phyloP scores from a whole-genome alignment of 2,113 vertebrate genomes.

The Atlantisia rogersi region DNA sequence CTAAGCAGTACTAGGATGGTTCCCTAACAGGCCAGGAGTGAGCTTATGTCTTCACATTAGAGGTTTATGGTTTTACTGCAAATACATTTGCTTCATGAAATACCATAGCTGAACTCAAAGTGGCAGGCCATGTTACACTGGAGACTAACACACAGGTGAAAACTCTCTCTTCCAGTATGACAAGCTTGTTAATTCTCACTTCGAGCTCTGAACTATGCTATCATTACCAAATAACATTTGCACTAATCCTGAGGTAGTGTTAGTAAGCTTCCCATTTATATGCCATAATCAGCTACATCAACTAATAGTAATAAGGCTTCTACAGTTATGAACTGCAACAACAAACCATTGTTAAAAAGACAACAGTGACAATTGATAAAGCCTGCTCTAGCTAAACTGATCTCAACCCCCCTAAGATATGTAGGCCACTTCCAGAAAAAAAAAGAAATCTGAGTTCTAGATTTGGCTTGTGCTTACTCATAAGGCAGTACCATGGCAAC shows the following conservation, averaged over 20 bases:
- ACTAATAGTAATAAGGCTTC: conserved; percentile 2
- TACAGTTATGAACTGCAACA: background rate
- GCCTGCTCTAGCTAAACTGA: background rate
- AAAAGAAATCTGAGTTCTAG: background rate
- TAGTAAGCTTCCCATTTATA: conserved; percentile 3
- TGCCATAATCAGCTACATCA: background rate
- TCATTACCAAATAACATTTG: background rate
- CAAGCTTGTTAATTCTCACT: background rate
- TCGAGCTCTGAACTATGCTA: background rate
- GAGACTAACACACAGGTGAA: background rate
- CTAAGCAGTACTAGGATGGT: background rate
- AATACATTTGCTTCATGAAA: background rate
- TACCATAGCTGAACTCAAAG: background rate
- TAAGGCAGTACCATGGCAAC: conserved; percentile 14
- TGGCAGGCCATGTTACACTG: background rate
- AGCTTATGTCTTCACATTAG: background rate
- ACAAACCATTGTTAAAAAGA: background rate
- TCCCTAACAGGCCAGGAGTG: background rate
- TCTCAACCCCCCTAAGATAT: background rate
- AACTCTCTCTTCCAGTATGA: background rate
- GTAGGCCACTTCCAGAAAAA: background rate
- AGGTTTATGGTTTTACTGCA: background rate
- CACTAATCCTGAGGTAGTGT: background rate
- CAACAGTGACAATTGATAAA: background rate
- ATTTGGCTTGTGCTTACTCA: background rate